A percentile compares a stretch with the other conserved stretches of the same genome.
phyloP scores from a whole-genome alignment of 2,113 vertebrate genomes.

The Rhinichthys klamathensis region DNA sequence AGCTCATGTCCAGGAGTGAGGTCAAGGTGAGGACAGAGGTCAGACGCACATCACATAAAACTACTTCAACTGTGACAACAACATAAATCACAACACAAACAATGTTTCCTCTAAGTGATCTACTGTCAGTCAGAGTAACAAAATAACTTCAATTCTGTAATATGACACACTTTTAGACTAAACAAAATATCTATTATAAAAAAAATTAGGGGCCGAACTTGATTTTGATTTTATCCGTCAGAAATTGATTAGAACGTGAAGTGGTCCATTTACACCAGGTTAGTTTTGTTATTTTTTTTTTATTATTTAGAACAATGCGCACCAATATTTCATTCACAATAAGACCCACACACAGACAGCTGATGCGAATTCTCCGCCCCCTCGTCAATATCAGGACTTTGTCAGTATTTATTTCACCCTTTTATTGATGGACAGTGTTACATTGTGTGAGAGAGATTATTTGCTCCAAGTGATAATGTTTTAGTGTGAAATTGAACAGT shows the following conservation, averaged over 20 bases:
- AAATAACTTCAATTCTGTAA: not conserved
- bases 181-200: not conserved
- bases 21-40: slow-evolving; percentile 29
- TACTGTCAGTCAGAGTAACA: not conserved
- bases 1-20: slow-evolving; percentile 8
- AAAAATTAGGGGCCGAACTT: not conserved
- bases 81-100: not conserved
- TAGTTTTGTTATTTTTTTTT: not conserved
- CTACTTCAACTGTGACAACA: not conserved
- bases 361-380: too few relatives aligned
- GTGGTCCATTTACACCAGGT: not conserved
- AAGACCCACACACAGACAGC: too few relatives aligned
- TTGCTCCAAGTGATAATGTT: too few relatives aligned
- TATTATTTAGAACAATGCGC: too few relatives aligned
- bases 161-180: not conserved
- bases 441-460: too few relatives aligned
- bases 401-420: too few relatives aligned
- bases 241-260: not conserved
- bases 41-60: not conserved
- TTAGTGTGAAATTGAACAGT: too few relatives aligned
- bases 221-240: not conserved
- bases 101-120: not conserved
- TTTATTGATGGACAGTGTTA: too few relatives aligned
- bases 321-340: too few relatives aligned
- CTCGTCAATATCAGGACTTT: too few relatives aligned